Conservation (phyloP, 2,888 invertebrate species). For the Steinernema carpocapsae region DNA sequence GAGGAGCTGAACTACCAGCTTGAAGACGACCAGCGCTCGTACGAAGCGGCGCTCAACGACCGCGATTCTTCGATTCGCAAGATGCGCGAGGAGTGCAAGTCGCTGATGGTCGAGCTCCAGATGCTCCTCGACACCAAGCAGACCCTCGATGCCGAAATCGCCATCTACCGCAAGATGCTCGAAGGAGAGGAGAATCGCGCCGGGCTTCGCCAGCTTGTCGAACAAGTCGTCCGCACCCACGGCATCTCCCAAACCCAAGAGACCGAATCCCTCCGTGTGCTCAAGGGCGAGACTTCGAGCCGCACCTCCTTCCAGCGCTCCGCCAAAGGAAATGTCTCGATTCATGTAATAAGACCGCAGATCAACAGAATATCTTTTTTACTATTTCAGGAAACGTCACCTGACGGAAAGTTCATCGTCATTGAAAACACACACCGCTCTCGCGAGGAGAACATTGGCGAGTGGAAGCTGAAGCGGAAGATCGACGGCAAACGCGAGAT, state of each 20-base stretch:
- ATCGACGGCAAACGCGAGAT: constrained; percentile 59
- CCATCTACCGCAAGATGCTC: constrained; percentile 73
- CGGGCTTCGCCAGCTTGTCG: constrained; percentile 68
- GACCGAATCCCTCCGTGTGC: constrained; percentile 64
- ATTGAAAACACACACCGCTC: constrained; percentile 72
- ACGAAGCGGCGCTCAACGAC: constrained; percentile 70
- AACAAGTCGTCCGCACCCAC: constrained; percentile 68
- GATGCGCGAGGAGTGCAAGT: constrained; percentile 69
- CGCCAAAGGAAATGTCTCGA: constrained; percentile 72
- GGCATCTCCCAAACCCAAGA: constrained; percentile 62
- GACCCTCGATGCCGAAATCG: constrained; percentile 73
- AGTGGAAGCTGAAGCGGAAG: constrained; percentile 69
- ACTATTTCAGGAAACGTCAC: constrained; percentile 71
- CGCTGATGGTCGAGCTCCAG: constrained; percentile 70
- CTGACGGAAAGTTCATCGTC: constrained; percentile 72
- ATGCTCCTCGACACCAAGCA: constrained; percentile 73
- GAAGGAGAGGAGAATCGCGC: constrained; percentile 73
- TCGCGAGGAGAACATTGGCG: constrained; percentile 66
- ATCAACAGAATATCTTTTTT: not conserved
- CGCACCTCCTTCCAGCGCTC: constrained; percentile 72
- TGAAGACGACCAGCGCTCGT: constrained; percentile 71
- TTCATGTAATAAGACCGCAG: constrained; percentile 53
- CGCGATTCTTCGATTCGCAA: constrained; percentile 69
- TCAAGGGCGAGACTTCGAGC: constrained; percentile 71
- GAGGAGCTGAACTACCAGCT: constrained; percentile 71